A percentile compares a stretch with the other conserved stretches of the same genome.
Evolutionary conservation across 1,140 invertebrate species (phyloP).

Genomic region (Heliconius melpomene): DNA sequence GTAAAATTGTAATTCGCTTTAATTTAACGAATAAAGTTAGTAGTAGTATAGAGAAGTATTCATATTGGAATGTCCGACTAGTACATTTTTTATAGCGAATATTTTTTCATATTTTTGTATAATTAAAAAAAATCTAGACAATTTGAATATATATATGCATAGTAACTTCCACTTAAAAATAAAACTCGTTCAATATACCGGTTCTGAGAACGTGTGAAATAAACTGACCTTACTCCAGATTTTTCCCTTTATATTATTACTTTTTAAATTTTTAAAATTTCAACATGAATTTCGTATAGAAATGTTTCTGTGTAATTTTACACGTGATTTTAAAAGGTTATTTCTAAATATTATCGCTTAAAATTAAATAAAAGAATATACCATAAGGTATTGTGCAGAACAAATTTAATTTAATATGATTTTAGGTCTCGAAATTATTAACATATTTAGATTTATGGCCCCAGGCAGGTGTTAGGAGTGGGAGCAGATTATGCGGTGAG

Average conservation of each 20-base stretch:
- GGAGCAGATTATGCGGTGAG: constrained; percentile 10
- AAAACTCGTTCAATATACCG: not conserved
- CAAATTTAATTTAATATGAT: not conserved
- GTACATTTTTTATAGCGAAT: no score
- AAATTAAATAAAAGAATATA: not conserved
- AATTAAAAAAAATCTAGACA: not conserved
- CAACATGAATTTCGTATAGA: not conserved
- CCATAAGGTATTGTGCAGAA: not conserved
- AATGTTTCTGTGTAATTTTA: constrained; percentile 2
- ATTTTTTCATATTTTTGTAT: no score
- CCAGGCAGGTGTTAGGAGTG: constrained; percentile 6
- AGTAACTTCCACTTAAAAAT: not conserved
- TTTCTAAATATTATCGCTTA: not conserved
- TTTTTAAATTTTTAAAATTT: not conserved
- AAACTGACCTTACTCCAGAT: constrained; percentile 6
- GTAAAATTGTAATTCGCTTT: no score
- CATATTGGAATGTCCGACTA: no score
- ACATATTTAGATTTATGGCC: constrained; percentile 8
- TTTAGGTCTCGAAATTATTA: not conserved
- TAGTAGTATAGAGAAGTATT: no score
- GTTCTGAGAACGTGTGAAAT: constrained; percentile 7
- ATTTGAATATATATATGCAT: not conserved
- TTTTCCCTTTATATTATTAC: not conserved
- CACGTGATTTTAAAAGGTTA: not conserved
- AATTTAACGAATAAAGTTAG: no score